Percentiles rank a stretch among this genome's conserved stretches.
phyloP scores from a whole-genome alignment of 2,888 invertebrate species.

The Netelia virgata region DNA sequence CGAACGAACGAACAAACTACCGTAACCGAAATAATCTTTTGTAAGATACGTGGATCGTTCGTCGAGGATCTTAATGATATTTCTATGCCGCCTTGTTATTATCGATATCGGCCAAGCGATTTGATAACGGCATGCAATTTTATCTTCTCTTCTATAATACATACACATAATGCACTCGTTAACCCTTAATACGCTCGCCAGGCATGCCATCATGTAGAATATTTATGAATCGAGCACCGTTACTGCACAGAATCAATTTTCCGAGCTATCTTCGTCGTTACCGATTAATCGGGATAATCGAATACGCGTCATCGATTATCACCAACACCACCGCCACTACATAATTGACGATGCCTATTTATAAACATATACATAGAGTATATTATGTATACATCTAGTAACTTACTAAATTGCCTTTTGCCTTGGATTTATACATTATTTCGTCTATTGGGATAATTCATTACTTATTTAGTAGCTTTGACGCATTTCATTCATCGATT shows the following conservation, averaged over 20 bases:
- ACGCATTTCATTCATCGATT: background rate
- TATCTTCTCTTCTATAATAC: conserved; percentile 71
- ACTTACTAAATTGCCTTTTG: conserved; percentile 19
- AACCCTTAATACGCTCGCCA: conserved; percentile 80
- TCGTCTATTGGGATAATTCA: conserved; percentile 3
- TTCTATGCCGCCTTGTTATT: conserved; percentile 56
- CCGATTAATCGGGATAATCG: conserved; percentile 23
- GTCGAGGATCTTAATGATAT: conserved; percentile 26
- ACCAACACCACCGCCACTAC: background rate
- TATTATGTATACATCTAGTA: too few relatives aligned
- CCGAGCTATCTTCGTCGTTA: conserved; percentile 57
- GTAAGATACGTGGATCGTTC: conserved; percentile 58
- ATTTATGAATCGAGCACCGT: conserved; percentile 68
- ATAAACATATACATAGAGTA: conserved; percentile 2
- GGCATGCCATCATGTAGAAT: conserved; percentile 81
- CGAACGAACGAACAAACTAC: background rate
- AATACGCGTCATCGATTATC: conserved; percentile 33
- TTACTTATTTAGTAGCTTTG: background rate
- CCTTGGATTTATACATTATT: conserved; percentile 15
- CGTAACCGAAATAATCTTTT: conserved; percentile 35
- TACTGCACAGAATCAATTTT: conserved; percentile 66
- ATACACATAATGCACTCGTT: conserved; percentile 77
- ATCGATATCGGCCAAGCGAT: conserved; percentile 54
- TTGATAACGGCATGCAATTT: conserved; percentile 65
- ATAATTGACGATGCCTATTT: background rate